These are phyloP conservation scores for Microplitis deprimator DNA, from an alignment of 2,888 invertebrate genomes.

Conservation along the genomic window DNA sequence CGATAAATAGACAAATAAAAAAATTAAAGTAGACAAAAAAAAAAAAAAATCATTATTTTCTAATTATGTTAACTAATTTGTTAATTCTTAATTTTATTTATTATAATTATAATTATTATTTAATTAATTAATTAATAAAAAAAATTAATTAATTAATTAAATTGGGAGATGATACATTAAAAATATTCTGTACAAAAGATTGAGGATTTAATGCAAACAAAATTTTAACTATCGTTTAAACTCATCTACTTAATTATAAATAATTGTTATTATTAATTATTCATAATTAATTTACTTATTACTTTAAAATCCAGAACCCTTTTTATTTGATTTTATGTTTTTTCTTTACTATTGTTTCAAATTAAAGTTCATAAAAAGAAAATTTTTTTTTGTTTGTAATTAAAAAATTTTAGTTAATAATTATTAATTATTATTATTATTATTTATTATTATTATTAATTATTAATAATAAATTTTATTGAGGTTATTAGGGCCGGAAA, in stretches of 20 bases:
- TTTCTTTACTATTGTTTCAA: too few relatives aligned
- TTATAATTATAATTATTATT: not conserved
- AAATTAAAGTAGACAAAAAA: not conserved
- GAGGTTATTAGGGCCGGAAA: constrained; percentile 1
- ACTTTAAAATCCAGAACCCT: too few relatives aligned
- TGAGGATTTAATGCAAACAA: not conserved
- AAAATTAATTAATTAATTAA: not conserved
- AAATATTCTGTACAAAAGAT: constrained; percentile 12
- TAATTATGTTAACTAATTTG: constrained; percentile 1
- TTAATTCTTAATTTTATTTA: not conserved
- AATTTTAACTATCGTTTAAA: not conserved
- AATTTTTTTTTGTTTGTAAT: not conserved
- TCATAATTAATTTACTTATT: not conserved
- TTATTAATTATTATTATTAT: not conserved
- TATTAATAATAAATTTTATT: constrained; percentile 6
- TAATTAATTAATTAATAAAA: not conserved
- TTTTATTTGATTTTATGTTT: too few relatives aligned
- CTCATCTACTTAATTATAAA: not conserved
- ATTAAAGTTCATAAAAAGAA: not conserved
- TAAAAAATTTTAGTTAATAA: not conserved
- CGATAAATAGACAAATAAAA: not conserved
- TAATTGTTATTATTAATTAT: not conserved
- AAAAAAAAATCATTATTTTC: not conserved
- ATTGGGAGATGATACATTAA: not conserved
- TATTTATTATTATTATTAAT: not conserved